Evolutionary conservation across 2,797 vertebrate genomes (phyloP).

Genomic region (Mus minutoides): DNA sequence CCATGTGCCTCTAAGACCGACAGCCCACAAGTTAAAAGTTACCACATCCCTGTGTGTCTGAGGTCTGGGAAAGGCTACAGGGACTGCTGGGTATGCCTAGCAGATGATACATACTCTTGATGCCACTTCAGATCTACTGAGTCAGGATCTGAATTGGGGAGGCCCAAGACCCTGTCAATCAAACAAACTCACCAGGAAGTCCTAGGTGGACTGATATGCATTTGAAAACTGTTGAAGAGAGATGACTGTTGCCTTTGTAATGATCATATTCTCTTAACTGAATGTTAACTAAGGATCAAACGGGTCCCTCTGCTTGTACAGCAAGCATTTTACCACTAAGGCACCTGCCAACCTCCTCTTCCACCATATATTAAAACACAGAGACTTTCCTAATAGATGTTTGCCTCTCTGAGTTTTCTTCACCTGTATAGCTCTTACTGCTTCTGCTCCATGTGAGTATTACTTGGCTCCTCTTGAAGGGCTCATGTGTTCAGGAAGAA

Average conservation of each 20-base stretch:
- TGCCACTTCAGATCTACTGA: background rate
- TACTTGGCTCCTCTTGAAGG: background rate
- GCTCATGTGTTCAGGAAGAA: background rate
- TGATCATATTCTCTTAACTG: background rate
- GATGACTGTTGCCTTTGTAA: background rate
- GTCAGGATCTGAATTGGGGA: background rate
- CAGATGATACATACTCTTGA: background rate
- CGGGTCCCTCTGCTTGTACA: background rate
- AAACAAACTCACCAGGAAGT: background rate
- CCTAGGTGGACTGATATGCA: background rate
- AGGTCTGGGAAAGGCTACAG: background rate
- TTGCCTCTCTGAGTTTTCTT: background rate
- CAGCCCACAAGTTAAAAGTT: background rate
- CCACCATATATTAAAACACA: background rate
- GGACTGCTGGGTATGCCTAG: background rate
- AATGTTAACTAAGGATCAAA: background rate
- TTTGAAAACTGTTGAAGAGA: background rate
- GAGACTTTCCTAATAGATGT: background rate
- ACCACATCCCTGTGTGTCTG: background rate
- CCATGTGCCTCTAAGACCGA: background rate
- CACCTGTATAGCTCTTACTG: background rate
- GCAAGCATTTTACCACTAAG: too few species aligned
- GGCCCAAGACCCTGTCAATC: background rate
- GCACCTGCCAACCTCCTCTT: too few species aligned
- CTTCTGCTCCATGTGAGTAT: too few species aligned